Percentiles rank a stretch among this genome's conserved stretches.
Evolutionary conservation across 2,113 vertebrate species (phyloP).

Genomic region (Progne subis): DNA sequence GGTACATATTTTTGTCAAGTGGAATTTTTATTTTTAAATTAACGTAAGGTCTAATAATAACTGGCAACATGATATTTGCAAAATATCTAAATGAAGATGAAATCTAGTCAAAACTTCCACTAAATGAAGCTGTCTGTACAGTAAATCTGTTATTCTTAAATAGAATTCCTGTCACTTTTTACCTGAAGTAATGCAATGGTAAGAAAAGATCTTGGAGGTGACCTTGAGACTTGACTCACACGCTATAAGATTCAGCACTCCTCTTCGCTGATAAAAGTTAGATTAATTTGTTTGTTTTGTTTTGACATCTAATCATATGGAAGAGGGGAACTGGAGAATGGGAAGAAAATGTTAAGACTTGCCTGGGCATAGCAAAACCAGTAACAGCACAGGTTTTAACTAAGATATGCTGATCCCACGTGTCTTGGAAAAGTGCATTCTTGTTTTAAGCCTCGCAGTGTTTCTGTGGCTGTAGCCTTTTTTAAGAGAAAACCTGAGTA

Average conservation of each 20-base stretch:
- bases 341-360: neutral
- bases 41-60: constrained; percentile 12
- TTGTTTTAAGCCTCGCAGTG: neutral
- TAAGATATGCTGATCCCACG: neutral
- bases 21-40: constrained; percentile 52
- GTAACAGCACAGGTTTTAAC: neutral
- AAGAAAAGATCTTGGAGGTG: neutral
- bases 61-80: constrained; percentile 36
- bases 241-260: neutral
- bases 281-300: neutral
- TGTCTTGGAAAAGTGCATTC: neutral
- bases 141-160: neutral
- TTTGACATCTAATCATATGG: neutral
- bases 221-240: neutral
- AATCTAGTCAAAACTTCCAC: neutral
- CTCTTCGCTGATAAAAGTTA: neutral
- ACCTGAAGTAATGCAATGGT: neutral
- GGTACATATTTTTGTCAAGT: constrained; percentile 22
- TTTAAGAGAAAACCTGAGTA: neutral
- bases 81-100: constrained; percentile 20
- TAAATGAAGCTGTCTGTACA: neutral
- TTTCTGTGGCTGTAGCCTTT: neutral
- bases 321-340: neutral
- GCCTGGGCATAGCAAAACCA: neutral
- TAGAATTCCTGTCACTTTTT: neutral